phyloP scores from a whole-genome alignment of 2,888 invertebrate species.

The Lathronympha strigana region DNA sequence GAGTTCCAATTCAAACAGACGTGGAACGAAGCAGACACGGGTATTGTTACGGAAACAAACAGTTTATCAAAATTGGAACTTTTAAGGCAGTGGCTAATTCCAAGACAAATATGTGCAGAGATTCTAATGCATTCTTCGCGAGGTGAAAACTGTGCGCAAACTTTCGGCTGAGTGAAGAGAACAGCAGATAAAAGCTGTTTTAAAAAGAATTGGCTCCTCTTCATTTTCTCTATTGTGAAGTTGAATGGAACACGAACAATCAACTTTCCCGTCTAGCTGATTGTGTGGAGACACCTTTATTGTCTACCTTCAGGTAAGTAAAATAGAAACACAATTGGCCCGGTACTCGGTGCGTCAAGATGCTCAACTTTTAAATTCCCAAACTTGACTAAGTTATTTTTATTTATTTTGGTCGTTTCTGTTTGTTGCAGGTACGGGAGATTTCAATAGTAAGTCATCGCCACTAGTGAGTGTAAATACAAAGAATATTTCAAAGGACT shows the following conservation, averaged over 20 bases:
- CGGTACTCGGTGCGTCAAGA: conserved; percentile 70
- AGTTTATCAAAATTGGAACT: conserved; percentile 68
- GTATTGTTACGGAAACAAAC: conserved; percentile 58
- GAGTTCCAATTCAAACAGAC: conserved; percentile 35
- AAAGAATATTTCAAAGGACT: conserved; percentile 54
- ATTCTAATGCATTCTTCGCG: conserved; percentile 73
- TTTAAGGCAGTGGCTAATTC: conserved; percentile 65
- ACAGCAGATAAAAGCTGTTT: conserved; percentile 73
- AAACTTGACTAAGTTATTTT: conserved; percentile 61
- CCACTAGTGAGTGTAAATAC: conserved; percentile 51
- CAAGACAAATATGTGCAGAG: conserved; percentile 72
- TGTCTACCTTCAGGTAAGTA: conserved; percentile 79
- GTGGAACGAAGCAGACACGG: conserved; percentile 47
- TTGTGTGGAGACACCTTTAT: conserved; percentile 79
- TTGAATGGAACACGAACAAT: conserved; percentile 79
- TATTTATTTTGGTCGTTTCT: conserved; percentile 50
- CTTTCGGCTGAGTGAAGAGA: conserved; percentile 73
- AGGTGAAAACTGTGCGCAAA: conserved; percentile 73
- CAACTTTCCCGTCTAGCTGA: conserved; percentile 76
- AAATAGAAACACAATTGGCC: conserved; percentile 71
- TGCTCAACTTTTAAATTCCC: conserved; percentile 73
- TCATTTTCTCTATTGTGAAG: conserved; percentile 82
- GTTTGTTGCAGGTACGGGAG: conserved; percentile 38
- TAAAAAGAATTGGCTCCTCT: conserved; percentile 78
- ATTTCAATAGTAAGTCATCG: conserved; percentile 50